Conservation (phyloP, 1,140 invertebrate species). For the Lanistes nyassanus region DNA sequence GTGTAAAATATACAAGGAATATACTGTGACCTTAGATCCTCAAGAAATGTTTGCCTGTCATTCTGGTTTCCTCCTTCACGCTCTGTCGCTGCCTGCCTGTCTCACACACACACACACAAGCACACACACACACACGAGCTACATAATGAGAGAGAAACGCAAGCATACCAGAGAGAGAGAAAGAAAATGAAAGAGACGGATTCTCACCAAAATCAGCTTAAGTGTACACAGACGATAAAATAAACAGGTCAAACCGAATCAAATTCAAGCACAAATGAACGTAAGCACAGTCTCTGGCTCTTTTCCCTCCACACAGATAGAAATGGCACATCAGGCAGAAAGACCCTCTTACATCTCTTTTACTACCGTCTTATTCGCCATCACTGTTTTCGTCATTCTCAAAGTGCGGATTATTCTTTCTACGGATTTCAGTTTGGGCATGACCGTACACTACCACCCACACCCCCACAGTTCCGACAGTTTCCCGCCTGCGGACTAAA, state of each 20-base stretch:
- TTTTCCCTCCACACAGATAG: neutral
- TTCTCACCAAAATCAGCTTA: neutral
- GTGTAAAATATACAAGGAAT: too few relatives aligned
- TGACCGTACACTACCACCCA: too few relatives aligned
- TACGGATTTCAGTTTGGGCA: too few relatives aligned
- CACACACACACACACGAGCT: too few relatives aligned
- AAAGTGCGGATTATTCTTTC: too few relatives aligned
- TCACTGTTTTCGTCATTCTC: too few relatives aligned
- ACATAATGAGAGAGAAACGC: neutral
- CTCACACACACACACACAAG: too few relatives aligned
- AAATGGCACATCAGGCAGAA: neutral
- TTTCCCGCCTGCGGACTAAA: too few relatives aligned
- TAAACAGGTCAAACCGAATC: neutral
- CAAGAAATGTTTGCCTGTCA: neutral
- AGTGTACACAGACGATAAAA: neutral
- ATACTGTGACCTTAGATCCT: too few relatives aligned
- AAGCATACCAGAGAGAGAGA: neutral
- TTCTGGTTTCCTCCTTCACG: neutral
- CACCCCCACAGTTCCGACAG: too few relatives aligned
- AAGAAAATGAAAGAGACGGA: neutral
- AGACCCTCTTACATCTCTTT: neutral
- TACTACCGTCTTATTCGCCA: neutral
- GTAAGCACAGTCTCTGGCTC: too few relatives aligned
- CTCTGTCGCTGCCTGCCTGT: constrained; percentile 1
- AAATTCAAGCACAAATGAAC: neutral